Base-by-base conservation (phyloP, 2,797 vertebrate species). In the Brachymystax lenok region DNA sequence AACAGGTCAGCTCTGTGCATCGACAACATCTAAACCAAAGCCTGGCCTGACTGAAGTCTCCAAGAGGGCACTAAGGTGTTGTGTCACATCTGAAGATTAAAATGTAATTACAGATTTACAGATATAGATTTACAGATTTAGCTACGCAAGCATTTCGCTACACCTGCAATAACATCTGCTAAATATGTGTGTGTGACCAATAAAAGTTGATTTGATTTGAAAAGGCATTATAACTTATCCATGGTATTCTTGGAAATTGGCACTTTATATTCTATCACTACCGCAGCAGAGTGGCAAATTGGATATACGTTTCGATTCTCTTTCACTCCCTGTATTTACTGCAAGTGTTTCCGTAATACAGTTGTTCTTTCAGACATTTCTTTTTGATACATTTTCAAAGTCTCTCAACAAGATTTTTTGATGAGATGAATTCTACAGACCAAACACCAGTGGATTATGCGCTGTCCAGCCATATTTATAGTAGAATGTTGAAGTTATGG, bases 21-120 rank as follows among this genome's bases (percentile, higher is more conserved):
- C 14, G 40, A 46, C 40, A 46, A 3, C 17, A n/a, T 56, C 54
- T 56, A 56, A 6, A 56, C 54, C 54, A 56, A 56, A 56, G 54
- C 24, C 24, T 56, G 54, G 66, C 28, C 30, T 68, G 3, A 19
- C 10, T 68, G 28, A 28, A 46, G 24, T 64, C 35, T 66, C 59
- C 59, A 13, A 6, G 12, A 74, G 40, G 59, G 35, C 54, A 69
- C 33, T 67, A 70, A 70, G 56, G 24, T 33, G 30, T 71, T 28
- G 14, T 75, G 28, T 73, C 71, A 75, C 54, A 66, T 69, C 77
- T 73, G 80, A 75, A 78, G 80, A 74, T 78, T 24, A 24, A 24
- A 24, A 24, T 24, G 24, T 24, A 24, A 24, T 24, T 24, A 24
- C 24, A 24, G 24, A 24, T 24, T 24, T 24, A 24, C 24, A 24